phyloP scores from a whole-genome alignment of 1,140 invertebrate species.

The Drosophila tristis region DNA sequence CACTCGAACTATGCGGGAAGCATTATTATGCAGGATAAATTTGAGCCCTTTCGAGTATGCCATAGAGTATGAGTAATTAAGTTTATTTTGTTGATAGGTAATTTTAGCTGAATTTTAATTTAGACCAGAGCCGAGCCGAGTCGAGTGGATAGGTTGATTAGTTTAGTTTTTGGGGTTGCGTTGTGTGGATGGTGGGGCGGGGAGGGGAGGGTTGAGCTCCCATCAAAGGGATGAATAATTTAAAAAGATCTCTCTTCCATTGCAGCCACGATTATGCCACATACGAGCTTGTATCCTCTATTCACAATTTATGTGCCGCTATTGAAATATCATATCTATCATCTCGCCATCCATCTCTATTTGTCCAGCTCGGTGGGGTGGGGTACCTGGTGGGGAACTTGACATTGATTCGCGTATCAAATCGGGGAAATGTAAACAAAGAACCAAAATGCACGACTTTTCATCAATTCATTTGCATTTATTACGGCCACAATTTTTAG shows the following conservation, averaged over 20 bases:
- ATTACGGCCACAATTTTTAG: conserved; percentile 46
- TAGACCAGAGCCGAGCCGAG: neutral
- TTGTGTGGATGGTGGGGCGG: neutral
- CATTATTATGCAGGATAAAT: conserved; percentile 46
- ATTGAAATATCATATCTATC: conserved; percentile 35
- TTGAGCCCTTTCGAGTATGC: conserved; percentile 36
- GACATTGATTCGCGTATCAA: conserved; percentile 70
- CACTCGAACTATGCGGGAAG: conserved; percentile 33
- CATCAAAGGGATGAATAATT: conserved; percentile 42
- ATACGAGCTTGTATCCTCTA: too few species aligned
- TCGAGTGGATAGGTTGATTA: conserved; percentile 36
- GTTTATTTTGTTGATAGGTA: conserved; percentile 52
- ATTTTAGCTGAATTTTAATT: conserved; percentile 48
- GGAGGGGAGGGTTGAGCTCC: neutral
- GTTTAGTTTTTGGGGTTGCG: conserved; percentile 28
- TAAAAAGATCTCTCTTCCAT: conserved; percentile 16
- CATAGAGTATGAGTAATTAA: conserved; percentile 47
- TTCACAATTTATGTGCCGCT: conserved; percentile 15
- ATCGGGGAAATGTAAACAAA: conserved; percentile 71
- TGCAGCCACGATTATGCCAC: neutral
- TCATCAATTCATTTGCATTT: conserved; percentile 76
- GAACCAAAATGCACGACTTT: conserved; percentile 66
- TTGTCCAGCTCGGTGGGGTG: conserved; percentile 12
- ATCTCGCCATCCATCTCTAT: conserved; percentile 2
- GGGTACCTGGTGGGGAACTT: conserved; percentile 13